phyloP scores from a whole-genome alignment of 2,888 invertebrate genomes.

The Cephus spinipes region DNA sequence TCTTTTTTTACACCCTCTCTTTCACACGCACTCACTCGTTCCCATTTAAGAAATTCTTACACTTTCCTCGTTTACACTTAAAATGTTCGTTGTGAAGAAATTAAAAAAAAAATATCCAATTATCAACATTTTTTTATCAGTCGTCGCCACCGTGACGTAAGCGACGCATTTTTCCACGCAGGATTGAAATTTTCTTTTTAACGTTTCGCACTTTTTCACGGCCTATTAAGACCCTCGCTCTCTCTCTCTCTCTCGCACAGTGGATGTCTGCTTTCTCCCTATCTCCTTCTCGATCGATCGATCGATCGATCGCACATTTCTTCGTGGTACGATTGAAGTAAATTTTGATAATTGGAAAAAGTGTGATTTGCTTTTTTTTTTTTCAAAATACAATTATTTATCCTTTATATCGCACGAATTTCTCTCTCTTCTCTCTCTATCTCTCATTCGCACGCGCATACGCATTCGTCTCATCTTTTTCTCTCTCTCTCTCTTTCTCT shows the following conservation, averaged over 20 bases:
- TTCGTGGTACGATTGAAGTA: constrained; percentile 35
- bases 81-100: constrained; percentile 1
- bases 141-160: neutral
- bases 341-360: constrained; percentile 39
- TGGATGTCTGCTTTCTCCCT: constrained; percentile 21
- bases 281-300: constrained; percentile 25
- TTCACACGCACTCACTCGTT: neutral
- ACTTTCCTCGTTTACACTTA: neutral
- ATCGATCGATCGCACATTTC: constrained; percentile 27
- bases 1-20: constrained; percentile 1
- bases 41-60: neutral
- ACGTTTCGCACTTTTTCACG: neutral
- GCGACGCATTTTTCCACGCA: neutral
- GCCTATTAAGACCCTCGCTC: neutral
- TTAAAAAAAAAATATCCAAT: constrained; percentile 17
- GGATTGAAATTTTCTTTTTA: neutral
- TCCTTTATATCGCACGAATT: constrained; percentile 24
- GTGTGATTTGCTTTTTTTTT: constrained; percentile 30
- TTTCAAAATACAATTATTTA: constrained; percentile 37
- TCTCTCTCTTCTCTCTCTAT: constrained; percentile 15
- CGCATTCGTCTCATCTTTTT: neutral
- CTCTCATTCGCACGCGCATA: neutral
- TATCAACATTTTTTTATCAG: constrained; percentile 11
- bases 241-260: neutral
- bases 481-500: neutral